A percentile compares a stretch with the other conserved stretches of the same genome.
Evolutionary conservation across 2,888 invertebrate genomes (phyloP).

Genomic region (Cryptocephalus primarius): DNA sequence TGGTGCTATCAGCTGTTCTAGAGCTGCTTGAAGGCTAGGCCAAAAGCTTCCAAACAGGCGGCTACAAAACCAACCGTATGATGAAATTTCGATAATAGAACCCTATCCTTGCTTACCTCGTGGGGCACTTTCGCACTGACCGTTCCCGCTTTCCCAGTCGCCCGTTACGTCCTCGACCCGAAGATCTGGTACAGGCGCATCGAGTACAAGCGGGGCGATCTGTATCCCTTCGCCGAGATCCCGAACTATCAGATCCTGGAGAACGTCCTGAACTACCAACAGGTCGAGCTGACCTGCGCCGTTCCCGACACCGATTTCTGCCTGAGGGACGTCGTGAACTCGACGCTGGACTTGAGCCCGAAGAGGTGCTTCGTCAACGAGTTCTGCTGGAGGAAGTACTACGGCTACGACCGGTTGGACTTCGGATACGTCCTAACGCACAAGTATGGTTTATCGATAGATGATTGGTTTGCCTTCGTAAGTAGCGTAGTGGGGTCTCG

Average conservation of each 20-base stretch:
- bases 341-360: constrained; percentile 1
- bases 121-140: too few species aligned
- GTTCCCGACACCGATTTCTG: constrained; percentile 14
- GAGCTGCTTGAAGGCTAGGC: too few species aligned
- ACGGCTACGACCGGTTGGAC: constrained; percentile 3
- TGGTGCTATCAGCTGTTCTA: too few species aligned
- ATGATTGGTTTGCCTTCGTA: too few species aligned
- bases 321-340: constrained; percentile 14
- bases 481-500: too few species aligned
- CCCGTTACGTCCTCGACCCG: constrained; percentile 11
- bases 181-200: constrained; percentile 18
- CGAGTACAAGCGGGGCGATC: constrained; percentile 11
- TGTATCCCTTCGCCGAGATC: constrained; percentile 3
- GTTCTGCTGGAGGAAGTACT: constrained; percentile 10
- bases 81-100: too few species aligned
- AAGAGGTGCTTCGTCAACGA: constrained; percentile 10
- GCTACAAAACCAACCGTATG: too few species aligned
- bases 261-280: constrained; percentile 6
- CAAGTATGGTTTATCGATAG: too few species aligned
- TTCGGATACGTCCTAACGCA: constrained; percentile 18
- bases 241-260: constrained; percentile 3
- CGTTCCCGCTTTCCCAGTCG: constrained; percentile 11
- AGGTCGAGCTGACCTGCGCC: background rate
- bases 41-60: too few species aligned
- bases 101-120: too few species aligned